These are phyloP conservation scores for Urophycis tenuis DNA, from an alignment of 2,797 vertebrate species.

Conservation along the genomic window DNA sequence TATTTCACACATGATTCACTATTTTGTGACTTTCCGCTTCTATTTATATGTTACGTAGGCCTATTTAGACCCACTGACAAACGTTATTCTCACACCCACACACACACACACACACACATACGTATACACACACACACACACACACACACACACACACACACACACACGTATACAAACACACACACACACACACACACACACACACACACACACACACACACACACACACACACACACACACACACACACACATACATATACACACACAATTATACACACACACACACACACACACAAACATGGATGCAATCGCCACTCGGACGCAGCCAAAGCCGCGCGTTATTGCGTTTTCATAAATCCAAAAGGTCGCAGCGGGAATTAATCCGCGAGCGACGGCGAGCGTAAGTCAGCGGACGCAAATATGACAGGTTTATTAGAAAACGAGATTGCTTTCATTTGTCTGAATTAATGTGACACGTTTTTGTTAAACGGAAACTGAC, in stretches of 20 bases:
- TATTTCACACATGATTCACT: background rate
- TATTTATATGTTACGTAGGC: background rate
- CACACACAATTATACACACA: no score
- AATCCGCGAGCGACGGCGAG: slow-evolving; percentile 60
- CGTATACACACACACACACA: no score
- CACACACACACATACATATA: background rate
- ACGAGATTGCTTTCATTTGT: slow-evolving; percentile 65
- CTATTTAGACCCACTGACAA: background rate
- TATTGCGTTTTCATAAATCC: slow-evolving; percentile 66
- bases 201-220: background rate
- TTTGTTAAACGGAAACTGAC: slow-evolving; percentile 49
- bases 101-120: no score
- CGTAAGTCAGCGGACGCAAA: slow-evolving; percentile 66
- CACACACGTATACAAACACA: background rate
- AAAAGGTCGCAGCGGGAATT: slow-evolving; percentile 62
- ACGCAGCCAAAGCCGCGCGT: slow-evolving; percentile 50
- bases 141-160: no score
- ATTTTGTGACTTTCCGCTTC: background rate
- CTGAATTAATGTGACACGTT: slow-evolving; percentile 68
- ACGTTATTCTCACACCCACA: background rate
- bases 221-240: background rate
- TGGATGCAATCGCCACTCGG: slow-evolving; percentile 12
- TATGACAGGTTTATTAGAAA: slow-evolving; percentile 72
- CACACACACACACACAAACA: slow-evolving; percentile 14
- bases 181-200: background rate